phyloP scores from a whole-genome alignment of 2,888 invertebrate genomes.

The Electrophaes corylata region DNA sequence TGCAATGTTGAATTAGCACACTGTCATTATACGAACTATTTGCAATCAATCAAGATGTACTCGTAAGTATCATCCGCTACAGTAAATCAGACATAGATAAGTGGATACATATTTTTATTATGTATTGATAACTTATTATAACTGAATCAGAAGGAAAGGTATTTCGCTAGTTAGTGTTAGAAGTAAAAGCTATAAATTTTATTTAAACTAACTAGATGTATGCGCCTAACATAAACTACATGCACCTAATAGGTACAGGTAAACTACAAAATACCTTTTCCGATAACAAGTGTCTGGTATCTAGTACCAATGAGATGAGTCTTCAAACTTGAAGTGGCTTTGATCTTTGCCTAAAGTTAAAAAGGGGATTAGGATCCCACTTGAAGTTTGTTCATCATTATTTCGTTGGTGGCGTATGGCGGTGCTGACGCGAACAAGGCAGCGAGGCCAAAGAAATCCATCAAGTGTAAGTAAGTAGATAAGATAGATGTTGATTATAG shows the following conservation, averaged over 20 bases:
- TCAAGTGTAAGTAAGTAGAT: no score
- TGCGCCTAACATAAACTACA: no score
- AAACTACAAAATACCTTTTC: slow-evolving; percentile 6
- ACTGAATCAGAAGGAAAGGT: no score
- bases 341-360: slow-evolving; percentile 54
- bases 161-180: no score
- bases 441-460: no score
- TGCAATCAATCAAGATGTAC: slow-evolving; percentile 63
- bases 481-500: no score
- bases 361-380: slow-evolving; percentile 45
- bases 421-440: background rate
- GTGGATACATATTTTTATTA: no score
- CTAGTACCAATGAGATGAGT: slow-evolving; percentile 44
- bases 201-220: no score
- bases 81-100: background rate
- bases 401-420: slow-evolving; percentile 13
- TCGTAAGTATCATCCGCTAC: slow-evolving; percentile 23
- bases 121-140: no score
- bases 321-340: slow-evolving; percentile 50
- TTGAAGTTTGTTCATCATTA: slow-evolving; percentile 36
- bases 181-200: no score
- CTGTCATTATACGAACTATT: slow-evolving; percentile 21
- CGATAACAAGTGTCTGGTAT: slow-evolving; percentile 48
- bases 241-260: background rate
- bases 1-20: slow-evolving; percentile 63